Conservation (phyloP, 2,797 vertebrate species). For the Myotis daubentonii region DNA sequence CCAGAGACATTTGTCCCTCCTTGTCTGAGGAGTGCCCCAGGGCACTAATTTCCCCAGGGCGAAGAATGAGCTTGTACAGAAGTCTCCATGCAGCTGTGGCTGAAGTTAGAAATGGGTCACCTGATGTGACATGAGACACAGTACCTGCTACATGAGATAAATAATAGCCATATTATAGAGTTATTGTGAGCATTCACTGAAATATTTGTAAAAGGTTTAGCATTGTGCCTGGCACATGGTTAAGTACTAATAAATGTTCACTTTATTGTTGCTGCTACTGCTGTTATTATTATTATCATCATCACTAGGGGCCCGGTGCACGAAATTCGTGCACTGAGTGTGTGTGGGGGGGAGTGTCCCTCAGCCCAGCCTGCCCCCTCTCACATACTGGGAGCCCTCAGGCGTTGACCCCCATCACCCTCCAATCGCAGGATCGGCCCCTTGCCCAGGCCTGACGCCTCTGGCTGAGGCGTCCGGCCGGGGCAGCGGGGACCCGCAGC, state of each 20-base stretch:
- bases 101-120: slow-evolving; percentile 38
- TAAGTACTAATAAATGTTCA: not conserved
- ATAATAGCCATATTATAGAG: not conserved
- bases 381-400: too few relatives aligned
- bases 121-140: not conserved
- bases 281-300: not conserved
- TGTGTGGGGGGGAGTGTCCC: too few relatives aligned
- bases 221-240: too few relatives aligned
- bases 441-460: too few relatives aligned
- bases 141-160: not conserved
- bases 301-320: too few relatives aligned
- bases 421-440: too few relatives aligned
- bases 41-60: not conserved
- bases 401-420: too few relatives aligned
- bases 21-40: not conserved
- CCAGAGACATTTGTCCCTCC: not conserved
- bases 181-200: not conserved
- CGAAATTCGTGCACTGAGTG: too few relatives aligned
- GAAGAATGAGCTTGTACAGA: not conserved
- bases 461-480: too few relatives aligned
- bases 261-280: not conserved
- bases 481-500: too few relatives aligned
- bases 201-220: too few relatives aligned
- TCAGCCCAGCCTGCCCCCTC: too few relatives aligned
- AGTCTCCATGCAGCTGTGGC: not conserved